Percentiles rank a stretch among this genome's conserved stretches.
Conservation (phyloP, 2,888 invertebrate genomes). For the Agrotis clavis region DNA sequence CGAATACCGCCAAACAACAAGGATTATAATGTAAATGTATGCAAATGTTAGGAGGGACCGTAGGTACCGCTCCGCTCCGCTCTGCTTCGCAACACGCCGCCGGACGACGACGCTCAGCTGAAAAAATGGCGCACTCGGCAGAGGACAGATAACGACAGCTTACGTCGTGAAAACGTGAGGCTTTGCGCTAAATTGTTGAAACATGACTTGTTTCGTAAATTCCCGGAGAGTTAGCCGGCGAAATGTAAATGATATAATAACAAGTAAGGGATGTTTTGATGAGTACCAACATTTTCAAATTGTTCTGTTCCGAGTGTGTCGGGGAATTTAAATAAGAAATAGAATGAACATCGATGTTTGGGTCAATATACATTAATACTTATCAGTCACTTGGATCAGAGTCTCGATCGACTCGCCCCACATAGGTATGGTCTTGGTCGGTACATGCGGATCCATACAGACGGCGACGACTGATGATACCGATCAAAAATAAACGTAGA, state of each 20-base stretch:
- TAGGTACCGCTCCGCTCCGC: constrained; percentile 14
- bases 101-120: constrained; percentile 13
- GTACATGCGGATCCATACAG: neutral
- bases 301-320: constrained; percentile 32
- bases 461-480: constrained; percentile 25
- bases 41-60: constrained; percentile 77
- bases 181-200: constrained; percentile 80
- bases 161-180: constrained; percentile 82
- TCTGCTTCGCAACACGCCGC: constrained; percentile 5
- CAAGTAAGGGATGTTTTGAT: constrained; percentile 68
- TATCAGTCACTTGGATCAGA: constrained; percentile 9
- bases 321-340: constrained; percentile 34
- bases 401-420: neutral
- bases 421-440: too few relatives aligned
- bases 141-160: constrained; percentile 80
- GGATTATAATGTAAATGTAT: constrained; percentile 88
- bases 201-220: constrained; percentile 82
- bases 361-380: constrained; percentile 24
- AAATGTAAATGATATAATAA: constrained; percentile 76
- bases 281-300: constrained; percentile 53
- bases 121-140: constrained; percentile 65
- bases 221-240: constrained; percentile 58
- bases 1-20: constrained; percentile 74
- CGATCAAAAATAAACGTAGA: constrained; percentile 47
- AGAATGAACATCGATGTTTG: constrained; percentile 36